A percentile compares a stretch with the other conserved stretches of the same genome.
These are phyloP conservation scores for Bombus vancouverensis DNA, from an alignment of 1,140 invertebrate genomes.

Conservation along the genomic window DNA sequence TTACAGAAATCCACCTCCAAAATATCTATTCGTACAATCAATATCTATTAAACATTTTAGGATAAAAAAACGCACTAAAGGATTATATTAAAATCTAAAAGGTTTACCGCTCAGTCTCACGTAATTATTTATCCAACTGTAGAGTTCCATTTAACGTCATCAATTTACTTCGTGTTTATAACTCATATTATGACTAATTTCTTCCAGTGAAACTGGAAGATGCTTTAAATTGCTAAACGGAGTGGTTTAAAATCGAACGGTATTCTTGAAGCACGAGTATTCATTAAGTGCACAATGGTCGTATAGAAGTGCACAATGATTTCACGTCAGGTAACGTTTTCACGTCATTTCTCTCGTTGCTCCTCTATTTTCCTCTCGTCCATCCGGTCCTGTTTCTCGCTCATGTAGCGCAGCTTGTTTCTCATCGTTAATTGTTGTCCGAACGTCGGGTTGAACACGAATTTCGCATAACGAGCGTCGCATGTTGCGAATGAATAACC, in stretches of 20 bases:
- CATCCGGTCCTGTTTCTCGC: not conserved
- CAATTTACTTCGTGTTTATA: too few relatives aligned
- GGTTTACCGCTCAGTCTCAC: too few relatives aligned
- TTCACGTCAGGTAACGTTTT: constrained; percentile 33
- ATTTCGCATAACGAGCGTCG: constrained; percentile 35
- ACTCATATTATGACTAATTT: too few relatives aligned
- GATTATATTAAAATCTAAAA: too few relatives aligned
- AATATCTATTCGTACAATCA: not conserved
- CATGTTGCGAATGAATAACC: not conserved
- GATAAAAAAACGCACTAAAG: too few relatives aligned
- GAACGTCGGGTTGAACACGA: constrained; percentile 14
- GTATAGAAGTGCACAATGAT: not conserved
- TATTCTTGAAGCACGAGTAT: not conserved
- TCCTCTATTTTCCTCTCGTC: not conserved
- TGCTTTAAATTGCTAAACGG: not conserved
- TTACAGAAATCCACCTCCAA: not conserved
- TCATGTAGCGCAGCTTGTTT: constrained; percentile 10
- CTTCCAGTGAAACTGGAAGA: not conserved
- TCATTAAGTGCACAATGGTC: not conserved
- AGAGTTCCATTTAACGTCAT: too few relatives aligned
- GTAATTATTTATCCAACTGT: too few relatives aligned
- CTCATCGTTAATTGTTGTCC: constrained; percentile 42
- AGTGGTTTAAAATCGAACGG: not conserved
- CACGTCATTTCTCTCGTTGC: constrained; percentile 26
- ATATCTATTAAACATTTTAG: not conserved